Percentiles rank a stretch among this genome's conserved stretches.
These are phyloP conservation scores for Tyrannus savana DNA, from an alignment of 2,113 vertebrate genomes.

Conservation along the genomic window DNA sequence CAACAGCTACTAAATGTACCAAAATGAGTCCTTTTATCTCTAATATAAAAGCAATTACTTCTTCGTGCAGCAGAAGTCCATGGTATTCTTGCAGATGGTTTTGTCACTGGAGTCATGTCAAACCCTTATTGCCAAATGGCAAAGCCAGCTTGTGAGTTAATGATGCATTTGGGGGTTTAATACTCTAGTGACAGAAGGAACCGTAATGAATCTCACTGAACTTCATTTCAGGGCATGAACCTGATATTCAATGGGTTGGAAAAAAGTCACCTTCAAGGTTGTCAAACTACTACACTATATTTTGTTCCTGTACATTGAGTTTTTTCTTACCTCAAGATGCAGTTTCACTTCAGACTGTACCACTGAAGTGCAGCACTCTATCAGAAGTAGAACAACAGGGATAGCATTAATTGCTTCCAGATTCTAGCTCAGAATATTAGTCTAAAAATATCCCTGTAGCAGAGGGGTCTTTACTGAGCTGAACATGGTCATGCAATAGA, in stretches of 20 bases:
- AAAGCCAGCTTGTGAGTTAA: conserved; percentile 70
- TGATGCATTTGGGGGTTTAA: conserved; percentile 74
- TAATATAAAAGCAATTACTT: conserved; percentile 47
- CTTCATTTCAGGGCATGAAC: conserved; percentile 68
- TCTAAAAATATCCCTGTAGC: neutral
- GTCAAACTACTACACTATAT: neutral
- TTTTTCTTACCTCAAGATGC: neutral
- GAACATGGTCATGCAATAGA: neutral
- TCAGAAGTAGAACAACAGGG: neutral
- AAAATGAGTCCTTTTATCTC: conserved; percentile 57
- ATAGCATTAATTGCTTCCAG: neutral
- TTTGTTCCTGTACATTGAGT: neutral
- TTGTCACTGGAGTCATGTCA: conserved; percentile 50
- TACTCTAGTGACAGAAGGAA: conserved; percentile 59
- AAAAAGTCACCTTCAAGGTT: conserved; percentile 75
- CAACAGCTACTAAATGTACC: conserved; percentile 4
- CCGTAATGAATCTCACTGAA: conserved; percentile 68
- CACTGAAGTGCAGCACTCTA: neutral
- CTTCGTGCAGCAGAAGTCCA: conserved; percentile 19
- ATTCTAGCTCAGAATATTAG: neutral
- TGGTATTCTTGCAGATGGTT: conserved; percentile 47
- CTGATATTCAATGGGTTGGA: conserved; percentile 68
- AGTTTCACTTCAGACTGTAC: neutral
- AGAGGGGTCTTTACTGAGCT: neutral
- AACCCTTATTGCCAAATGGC: conserved; percentile 56